Percentiles rank a stretch among this genome's conserved stretches.
Conservation (phyloP, 37 sponge, comb jelly and placozoan species). For the Halisarca cf. caerulea region DNA sequence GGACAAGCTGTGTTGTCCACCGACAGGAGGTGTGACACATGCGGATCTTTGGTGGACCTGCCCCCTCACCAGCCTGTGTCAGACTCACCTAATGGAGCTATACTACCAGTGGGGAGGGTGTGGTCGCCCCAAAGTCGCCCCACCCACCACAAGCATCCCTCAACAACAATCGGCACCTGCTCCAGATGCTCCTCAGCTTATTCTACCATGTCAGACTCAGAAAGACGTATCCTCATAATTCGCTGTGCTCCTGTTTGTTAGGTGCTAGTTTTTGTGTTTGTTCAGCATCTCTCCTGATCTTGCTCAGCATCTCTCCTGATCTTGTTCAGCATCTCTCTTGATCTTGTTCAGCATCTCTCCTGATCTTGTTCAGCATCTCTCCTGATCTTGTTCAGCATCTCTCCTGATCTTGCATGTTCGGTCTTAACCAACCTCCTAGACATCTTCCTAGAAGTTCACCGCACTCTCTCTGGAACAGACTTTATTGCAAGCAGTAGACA, state of each 20-base stretch:
- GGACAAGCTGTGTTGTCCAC: too few relatives aligned
- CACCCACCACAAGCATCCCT: not conserved
- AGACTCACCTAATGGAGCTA: not conserved
- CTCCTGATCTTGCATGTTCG: not conserved
- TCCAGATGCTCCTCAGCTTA: conserved; percentile 58
- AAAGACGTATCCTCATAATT: conserved; percentile 30
- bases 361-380: too few relatives aligned
- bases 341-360: too few relatives aligned
- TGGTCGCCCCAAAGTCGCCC: conserved; percentile 1
- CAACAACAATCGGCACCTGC: not conserved
- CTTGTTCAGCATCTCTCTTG: too few relatives aligned
- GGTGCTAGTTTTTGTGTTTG: not conserved
- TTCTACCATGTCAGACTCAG: conserved; percentile 56
- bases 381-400: too few relatives aligned
- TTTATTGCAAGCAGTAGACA: too few relatives aligned
- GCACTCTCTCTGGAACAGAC: too few relatives aligned
- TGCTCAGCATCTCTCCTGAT: too few relatives aligned
- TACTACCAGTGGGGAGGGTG: too few relatives aligned
- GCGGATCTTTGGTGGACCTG: conserved; percentile 2
- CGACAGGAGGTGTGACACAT: not conserved
- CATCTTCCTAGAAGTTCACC: too few relatives aligned
- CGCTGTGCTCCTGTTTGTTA: not conserved
- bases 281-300: too few relatives aligned
- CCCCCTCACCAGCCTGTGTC: not conserved
- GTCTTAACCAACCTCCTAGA: not conserved